Percentiles rank a stretch among this genome's conserved stretches.
phyloP scores from a whole-genome alignment of 2,888 invertebrate species.

The Drosophila meridionalis region DNA sequence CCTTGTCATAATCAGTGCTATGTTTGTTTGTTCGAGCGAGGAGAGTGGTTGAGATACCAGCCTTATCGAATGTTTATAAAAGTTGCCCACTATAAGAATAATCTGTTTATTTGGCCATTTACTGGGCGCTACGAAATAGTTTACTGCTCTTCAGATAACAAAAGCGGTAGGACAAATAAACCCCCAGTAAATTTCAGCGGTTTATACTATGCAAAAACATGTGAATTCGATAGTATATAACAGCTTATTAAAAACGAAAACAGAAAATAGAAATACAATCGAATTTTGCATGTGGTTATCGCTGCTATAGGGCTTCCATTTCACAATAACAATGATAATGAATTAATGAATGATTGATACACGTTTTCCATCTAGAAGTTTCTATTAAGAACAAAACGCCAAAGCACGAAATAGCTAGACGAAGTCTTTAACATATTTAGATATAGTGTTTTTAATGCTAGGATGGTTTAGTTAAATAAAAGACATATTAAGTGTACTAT shows the following conservation, averaged over 20 bases:
- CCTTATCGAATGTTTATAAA: slow-evolving; percentile 1
- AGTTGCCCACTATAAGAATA: not conserved
- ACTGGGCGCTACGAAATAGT: not conserved
- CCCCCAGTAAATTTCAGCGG: slow-evolving; percentile 9
- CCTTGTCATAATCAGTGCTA: slow-evolving; percentile 5
- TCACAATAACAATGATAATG: slow-evolving; percentile 12
- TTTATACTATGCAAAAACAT: slow-evolving; percentile 6
- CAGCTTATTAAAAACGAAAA: not conserved
- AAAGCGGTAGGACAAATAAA: not conserved
- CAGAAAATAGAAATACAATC: not conserved
- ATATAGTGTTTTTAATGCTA: not conserved
- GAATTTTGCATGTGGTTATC: slow-evolving; percentile 11
- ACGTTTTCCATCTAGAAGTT: not conserved
- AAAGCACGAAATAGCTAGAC: not conserved
- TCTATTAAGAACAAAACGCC: not conserved
- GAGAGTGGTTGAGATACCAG: slow-evolving; percentile 25
- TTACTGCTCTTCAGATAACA: slow-evolving; percentile 32
- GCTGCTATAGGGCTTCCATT: slow-evolving; percentile 20
- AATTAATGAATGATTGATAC: not conserved
- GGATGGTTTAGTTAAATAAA: not conserved
- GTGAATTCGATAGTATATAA: not conserved
- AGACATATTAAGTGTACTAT: not conserved
- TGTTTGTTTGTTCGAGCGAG: slow-evolving; percentile 13
- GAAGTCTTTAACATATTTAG: too few relatives aligned
- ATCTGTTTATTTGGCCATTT: slow-evolving; percentile 2